Evolutionary conservation across 2,888 invertebrate species (phyloP), one percentile per base, ranked within the genome.

Genomic region (Ramazzottius varieornatus): DNA sequence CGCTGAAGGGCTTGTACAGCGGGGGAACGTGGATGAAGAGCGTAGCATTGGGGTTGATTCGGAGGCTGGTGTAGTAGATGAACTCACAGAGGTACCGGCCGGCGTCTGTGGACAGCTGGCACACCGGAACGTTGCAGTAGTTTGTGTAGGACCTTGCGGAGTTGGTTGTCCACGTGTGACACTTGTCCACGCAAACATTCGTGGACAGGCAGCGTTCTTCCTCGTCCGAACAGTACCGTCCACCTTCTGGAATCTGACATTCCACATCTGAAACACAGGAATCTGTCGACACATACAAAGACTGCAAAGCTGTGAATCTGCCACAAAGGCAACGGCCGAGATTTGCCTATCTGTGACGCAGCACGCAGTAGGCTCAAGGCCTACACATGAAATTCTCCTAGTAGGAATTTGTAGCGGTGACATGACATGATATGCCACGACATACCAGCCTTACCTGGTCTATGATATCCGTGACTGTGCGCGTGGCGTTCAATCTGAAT

Each of bases 11-110:
- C 46, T 79, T 70, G 67, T 81, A 73, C 2, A 82, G 72, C 32
- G 83, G 81, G 0, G 89, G 88, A 1, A 89, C 86, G 74, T 89
- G 88, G 29, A 88, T 79, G 74, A 89, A 88, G 20, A 87, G 76
- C 1, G 83, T 80, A 66, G 82, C 78, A 34, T 70, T 70, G 65
- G 70, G 71, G 76, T 84, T 80, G 32, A 83, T 79, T 69, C 80
- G 80, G 46, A 88, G 78, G 0, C 88, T 88, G 32, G 82, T 82
- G 77, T 84, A 88, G 77, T 83, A 88, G 65, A 82, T 84, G 75
- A 84, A 89, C 75, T 88, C 88, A 74, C 88, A 89, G 1, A 88
- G 77, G 74, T 83, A 89, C 75, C 86, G 54, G 8, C 54, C 54
- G 4, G 54, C 54, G 54, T 54, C 54, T 24, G 8, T 24, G 20